phyloP scores from a whole-genome alignment of 1,140 invertebrate species.

The Bombus huntii region DNA sequence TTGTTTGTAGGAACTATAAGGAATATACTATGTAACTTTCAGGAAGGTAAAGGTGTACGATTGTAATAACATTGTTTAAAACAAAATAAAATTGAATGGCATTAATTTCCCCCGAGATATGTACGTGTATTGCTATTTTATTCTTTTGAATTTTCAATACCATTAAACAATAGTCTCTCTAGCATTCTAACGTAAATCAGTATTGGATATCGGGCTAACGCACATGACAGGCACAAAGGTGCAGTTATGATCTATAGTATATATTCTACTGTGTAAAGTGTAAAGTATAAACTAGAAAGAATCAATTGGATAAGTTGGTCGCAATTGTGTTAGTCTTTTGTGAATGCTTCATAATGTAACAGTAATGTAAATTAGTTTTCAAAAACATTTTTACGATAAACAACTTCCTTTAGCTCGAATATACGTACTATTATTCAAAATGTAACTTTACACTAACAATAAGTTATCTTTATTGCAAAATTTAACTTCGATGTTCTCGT shows the following conservation, averaged over 20 bases:
- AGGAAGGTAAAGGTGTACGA: too few relatives aligned
- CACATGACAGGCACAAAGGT: constrained; percentile 2
- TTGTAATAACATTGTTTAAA: background rate
- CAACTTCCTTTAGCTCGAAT: too few relatives aligned
- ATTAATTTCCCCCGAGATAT: background rate
- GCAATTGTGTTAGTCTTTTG: background rate
- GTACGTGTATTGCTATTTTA: background rate
- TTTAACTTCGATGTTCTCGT: too few relatives aligned
- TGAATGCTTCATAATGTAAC: background rate
- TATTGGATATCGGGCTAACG: constrained; percentile 8
- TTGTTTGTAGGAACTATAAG: background rate
- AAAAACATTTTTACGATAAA: background rate
- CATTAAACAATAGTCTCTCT: constrained; percentile 13
- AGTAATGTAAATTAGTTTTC: too few relatives aligned
- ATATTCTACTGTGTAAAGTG: background rate
- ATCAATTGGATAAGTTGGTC: background rate
- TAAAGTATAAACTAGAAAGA: background rate
- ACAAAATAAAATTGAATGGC: background rate
- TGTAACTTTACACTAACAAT: too few relatives aligned
- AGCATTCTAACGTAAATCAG: constrained; percentile 1
- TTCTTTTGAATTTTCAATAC: constrained; percentile 1
- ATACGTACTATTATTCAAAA: too few relatives aligned
- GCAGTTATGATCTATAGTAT: constrained; percentile 4
- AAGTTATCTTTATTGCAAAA: too few relatives aligned
- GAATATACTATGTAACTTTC: too few relatives aligned